These are phyloP conservation scores for Branchipolynoe longqiensis DNA, from an alignment of 2,888 invertebrate genomes.

Conservation along the genomic window DNA sequence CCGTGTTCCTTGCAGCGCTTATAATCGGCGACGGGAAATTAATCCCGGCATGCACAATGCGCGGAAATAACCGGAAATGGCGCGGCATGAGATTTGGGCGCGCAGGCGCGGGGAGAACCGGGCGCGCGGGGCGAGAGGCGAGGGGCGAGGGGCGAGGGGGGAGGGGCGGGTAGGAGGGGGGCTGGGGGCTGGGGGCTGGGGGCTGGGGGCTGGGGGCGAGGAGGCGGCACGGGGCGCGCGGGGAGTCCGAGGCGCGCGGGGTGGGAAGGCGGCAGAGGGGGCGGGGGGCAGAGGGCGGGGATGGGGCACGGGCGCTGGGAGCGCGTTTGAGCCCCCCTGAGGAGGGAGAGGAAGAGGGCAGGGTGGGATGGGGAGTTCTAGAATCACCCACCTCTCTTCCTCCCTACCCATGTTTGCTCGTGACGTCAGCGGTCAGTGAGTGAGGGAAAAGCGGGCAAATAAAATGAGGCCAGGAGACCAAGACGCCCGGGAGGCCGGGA, in stretches of 20 bases:
- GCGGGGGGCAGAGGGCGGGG: not conserved
- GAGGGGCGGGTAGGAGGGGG: not conserved
- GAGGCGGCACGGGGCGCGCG: no score
- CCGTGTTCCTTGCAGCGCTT: slow-evolving; percentile 51
- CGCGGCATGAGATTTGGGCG: slow-evolving; percentile 50
- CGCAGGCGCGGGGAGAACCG: not conserved
- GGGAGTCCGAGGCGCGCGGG: no score
- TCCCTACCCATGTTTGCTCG: slow-evolving; percentile 20
- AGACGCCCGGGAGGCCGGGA: no score
- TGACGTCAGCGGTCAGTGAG: slow-evolving; percentile 14
- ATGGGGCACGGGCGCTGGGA: not conserved
- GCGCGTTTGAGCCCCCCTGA: no score
- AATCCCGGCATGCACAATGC: slow-evolving; percentile 51
- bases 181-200: not conserved
- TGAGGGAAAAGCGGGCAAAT: slow-evolving; percentile 26
- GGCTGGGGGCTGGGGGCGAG: not conserved
- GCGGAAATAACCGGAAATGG: slow-evolving; percentile 55
- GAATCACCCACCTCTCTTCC: no score
- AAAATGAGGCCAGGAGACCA: not conserved
- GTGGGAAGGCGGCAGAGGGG: not conserved
- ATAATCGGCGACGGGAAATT: slow-evolving; percentile 58
- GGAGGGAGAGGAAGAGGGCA: no score
- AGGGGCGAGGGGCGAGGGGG: not conserved
- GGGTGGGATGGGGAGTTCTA: no score
- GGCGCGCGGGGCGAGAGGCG: not conserved